Conservation (phyloP, 2,113 vertebrate species). For the Otus sunia region DNA sequence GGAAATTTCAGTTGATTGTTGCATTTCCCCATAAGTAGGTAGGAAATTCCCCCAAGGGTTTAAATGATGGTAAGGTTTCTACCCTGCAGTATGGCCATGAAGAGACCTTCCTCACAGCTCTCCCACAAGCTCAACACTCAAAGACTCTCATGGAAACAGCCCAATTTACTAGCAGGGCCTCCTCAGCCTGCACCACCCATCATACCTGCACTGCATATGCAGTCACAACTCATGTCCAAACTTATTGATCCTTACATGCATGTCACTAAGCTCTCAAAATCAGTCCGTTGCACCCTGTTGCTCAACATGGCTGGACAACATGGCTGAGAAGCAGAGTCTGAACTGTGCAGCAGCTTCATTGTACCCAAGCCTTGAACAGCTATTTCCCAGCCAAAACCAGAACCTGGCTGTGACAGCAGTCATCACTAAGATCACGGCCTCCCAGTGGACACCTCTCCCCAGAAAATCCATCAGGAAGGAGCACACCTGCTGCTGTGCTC, state of each 20-base stretch:
- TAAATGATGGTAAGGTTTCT: background rate
- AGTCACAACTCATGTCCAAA: background rate
- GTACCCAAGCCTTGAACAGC: background rate
- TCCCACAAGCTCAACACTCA: background rate
- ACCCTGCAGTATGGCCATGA: background rate
- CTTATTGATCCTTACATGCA: background rate
- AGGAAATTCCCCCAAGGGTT: background rate
- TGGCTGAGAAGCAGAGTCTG: background rate
- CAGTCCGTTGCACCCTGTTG: background rate
- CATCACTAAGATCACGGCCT: fast-evolving
- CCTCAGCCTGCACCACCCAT: background rate
- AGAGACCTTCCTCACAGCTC: background rate
- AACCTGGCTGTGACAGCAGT: background rate
- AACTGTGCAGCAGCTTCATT: background rate
- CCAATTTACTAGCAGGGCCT: background rate
- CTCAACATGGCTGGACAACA: background rate
- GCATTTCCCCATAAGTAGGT: background rate
- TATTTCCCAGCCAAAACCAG: background rate
- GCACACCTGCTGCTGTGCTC: fast-evolving
- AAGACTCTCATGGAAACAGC: background rate
- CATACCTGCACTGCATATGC: fast-evolving
- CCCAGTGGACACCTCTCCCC: background rate
- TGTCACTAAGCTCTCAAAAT: background rate
- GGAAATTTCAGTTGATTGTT: background rate
- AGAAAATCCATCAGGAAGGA: background rate